phyloP scores from a whole-genome alignment of 1,140 invertebrate genomes.

The Eupeodes corollae region DNA sequence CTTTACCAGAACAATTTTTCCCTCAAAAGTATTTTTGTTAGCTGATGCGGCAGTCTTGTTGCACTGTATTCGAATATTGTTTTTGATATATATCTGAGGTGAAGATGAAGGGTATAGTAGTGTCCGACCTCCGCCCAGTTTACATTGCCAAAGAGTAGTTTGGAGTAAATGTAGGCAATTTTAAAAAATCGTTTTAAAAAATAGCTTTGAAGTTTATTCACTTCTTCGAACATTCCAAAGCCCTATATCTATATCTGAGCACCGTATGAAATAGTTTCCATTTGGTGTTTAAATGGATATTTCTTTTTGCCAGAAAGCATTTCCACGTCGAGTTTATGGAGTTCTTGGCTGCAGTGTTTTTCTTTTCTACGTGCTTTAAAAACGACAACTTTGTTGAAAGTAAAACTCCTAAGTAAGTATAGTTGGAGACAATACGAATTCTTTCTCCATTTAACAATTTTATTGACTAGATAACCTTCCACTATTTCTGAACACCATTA shows the following conservation, averaged over 20 bases:
- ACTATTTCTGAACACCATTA: neutral
- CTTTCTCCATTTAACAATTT: too few relatives aligned
- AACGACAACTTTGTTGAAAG: neutral
- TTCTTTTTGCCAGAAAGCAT: neutral
- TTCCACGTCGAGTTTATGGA: neutral
- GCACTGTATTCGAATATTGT: neutral
- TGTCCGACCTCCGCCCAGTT: neutral
- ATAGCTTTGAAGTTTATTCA: neutral
- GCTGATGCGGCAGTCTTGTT: neutral
- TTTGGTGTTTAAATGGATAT: neutral
- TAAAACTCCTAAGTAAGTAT: too few relatives aligned
- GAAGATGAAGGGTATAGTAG: too few relatives aligned
- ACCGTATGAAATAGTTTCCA: neutral
- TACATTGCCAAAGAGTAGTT: neutral
- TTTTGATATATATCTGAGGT: neutral
- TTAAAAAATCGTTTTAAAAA: neutral
- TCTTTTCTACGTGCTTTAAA: neutral
- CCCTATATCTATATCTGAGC: neutral
- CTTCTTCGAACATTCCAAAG: neutral
- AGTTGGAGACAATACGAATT: too few relatives aligned
- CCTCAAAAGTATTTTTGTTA: neutral
- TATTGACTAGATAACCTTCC: too few relatives aligned
- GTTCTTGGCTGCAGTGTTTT: neutral
- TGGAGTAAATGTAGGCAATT: neutral
- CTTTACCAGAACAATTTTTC: neutral